phyloP scores from a whole-genome alignment of 2,797 vertebrate genomes.

The Ambastaia sidthimunki region DNA sequence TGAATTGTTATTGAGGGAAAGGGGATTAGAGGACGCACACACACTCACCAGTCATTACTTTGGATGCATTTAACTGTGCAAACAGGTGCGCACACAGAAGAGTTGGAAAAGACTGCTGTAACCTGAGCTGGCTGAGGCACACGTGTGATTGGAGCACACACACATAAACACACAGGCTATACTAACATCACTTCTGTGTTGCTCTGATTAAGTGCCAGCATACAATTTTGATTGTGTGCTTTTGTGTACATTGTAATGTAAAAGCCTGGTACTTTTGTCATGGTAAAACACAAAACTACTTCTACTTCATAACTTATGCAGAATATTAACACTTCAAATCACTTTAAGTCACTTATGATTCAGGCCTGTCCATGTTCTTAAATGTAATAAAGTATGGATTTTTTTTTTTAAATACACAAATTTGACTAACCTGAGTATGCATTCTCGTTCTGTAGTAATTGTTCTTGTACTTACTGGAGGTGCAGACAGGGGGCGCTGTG shows the following conservation, averaged over 20 bases:
- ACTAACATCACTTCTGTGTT: conserved; percentile 52
- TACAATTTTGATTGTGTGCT: conserved; percentile 11
- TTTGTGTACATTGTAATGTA: not conserved
- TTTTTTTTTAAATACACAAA: not conserved
- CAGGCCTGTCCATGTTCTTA: too few species aligned
- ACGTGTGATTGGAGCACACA: conserved; percentile 50
- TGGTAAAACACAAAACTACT: not conserved
- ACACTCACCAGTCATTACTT: conserved; percentile 67
- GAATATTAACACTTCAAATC: not conserved
- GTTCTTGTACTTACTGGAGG: conserved; percentile 80
- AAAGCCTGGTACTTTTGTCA: not conserved
- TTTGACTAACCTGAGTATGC: conserved; percentile 52
- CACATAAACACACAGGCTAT: conserved; percentile 31
- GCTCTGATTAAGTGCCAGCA: conserved; percentile 64
- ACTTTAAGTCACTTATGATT: not conserved
- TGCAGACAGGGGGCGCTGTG: conserved; percentile 62
- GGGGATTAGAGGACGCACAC: conserved; percentile 82
- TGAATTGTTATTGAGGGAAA: conserved; percentile 93
- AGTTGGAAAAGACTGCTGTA: conserved; percentile 85
- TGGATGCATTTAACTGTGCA: conserved; percentile 90
- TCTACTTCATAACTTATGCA: not conserved
- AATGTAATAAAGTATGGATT: not conserved
- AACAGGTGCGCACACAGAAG: conserved; percentile 95
- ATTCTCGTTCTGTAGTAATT: conserved; percentile 71
- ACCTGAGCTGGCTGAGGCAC: conserved; percentile 80